Percentiles rank a stretch among this genome's conserved stretches.
Conservation (phyloP, 2,113 vertebrate genomes). For the Tautogolabrus adspersus region DNA sequence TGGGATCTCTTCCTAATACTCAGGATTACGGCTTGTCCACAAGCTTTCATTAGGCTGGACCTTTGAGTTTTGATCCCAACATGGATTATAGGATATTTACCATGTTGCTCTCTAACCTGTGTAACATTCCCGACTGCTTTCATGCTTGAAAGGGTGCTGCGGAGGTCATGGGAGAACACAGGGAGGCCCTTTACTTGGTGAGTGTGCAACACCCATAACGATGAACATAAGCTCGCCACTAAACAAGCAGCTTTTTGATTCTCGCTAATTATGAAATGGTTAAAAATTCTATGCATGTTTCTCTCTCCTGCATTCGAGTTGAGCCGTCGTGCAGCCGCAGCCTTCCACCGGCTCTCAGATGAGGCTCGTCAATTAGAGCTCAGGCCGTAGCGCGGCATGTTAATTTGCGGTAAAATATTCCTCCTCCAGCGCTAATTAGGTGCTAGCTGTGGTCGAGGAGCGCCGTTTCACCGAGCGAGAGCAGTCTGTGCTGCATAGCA, state of each 20-base stretch:
- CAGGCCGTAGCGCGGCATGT: conserved; percentile 78
- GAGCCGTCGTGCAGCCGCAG: conserved; percentile 52
- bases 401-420: conserved; percentile 85
- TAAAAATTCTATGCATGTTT: conserved; percentile 78
- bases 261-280: conserved; percentile 78
- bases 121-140: conserved; percentile 46
- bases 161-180: conserved; percentile 70
- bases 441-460: conserved; percentile 71
- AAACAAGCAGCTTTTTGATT: conserved; percentile 78
- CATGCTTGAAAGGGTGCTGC: conserved; percentile 27
- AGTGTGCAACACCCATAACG: conserved; percentile 50
- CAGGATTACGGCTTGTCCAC: conserved; percentile 47
- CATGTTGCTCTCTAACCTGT: conserved; percentile 57
- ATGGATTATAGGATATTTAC: conserved; percentile 74
- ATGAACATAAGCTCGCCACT: conserved; percentile 54
- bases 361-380: conserved; percentile 82
- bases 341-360: conserved; percentile 69
- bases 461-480: conserved; percentile 61
- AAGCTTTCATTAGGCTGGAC: conserved; percentile 53
- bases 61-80: conserved; percentile 58
- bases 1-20: conserved; percentile 45
- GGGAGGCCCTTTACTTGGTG: conserved; percentile 27
- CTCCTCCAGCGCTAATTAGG: conserved; percentile 84
- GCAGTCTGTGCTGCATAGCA: conserved; percentile 74
- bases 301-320: conserved; percentile 56